phyloP scores from a whole-genome alignment of 2,888 invertebrate genomes.

The Limnephilus lunatus region DNA sequence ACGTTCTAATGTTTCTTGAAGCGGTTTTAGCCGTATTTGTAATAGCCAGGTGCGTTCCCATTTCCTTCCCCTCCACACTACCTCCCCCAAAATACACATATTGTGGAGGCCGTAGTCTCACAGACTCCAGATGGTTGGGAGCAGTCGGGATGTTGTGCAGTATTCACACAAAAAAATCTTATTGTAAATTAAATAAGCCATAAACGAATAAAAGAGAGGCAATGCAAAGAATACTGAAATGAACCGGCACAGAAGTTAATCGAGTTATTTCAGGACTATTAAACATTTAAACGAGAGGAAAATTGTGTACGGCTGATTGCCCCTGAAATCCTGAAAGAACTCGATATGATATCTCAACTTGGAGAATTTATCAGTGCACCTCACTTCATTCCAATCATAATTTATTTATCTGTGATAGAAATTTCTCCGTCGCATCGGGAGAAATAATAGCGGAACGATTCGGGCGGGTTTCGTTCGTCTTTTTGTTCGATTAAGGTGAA shows the following conservation, averaged over 20 bases:
- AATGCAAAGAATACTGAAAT: not conserved
- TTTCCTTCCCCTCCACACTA: too few species aligned
- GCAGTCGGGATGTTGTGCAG: too few species aligned
- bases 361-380: slow-evolving; percentile 1
- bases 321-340: not conserved
- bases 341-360: not conserved
- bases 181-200: not conserved
- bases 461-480: not conserved
- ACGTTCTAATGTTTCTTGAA: too few species aligned
- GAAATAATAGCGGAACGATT: not conserved
- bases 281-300: slow-evolving; percentile 25
- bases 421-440: not conserved
- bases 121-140: too few species aligned
- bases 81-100: too few species aligned
- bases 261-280: slow-evolving; percentile 23
- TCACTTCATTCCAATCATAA: not conserved
- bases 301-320: slow-evolving; percentile 3
- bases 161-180: not conserved
- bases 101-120: too few species aligned
- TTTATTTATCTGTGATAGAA: not conserved
- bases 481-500: not conserved
- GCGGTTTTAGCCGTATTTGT: too few species aligned
- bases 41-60: too few species aligned
- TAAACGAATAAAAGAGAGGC: too few species aligned
- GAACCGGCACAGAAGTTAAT: not conserved